A percentile compares a stretch with the other conserved stretches of the same genome.
Evolutionary conservation across 2,113 vertebrate genomes (phyloP).

Genomic region (Emydocephalus ijimae): DNA sequence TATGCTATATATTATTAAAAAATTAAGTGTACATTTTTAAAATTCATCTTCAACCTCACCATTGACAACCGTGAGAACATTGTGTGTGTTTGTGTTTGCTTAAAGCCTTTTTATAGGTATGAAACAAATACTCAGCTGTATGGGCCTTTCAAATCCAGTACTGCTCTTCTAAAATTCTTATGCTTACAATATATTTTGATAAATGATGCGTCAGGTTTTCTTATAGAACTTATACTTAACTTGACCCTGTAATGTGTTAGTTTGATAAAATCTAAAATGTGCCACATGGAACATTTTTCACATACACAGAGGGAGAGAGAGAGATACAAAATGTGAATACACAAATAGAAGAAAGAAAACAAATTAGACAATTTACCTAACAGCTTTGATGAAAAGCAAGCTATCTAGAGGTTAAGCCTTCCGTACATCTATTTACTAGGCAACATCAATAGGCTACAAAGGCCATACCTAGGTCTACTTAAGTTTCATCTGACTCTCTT

Average conservation of each 20-base stretch:
- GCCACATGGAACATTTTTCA: not conserved
- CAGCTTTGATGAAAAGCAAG: not conserved
- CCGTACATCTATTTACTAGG: not conserved
- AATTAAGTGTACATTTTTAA: not conserved
- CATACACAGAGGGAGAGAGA: not conserved
- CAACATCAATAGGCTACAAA: not conserved
- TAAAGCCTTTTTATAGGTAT: not conserved
- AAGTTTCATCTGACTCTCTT: not conserved
- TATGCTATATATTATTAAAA: not conserved
- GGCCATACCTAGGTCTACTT: not conserved
- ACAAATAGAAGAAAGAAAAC: not conserved
- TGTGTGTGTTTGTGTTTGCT: not conserved
- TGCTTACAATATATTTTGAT: not conserved
- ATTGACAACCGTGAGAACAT: not conserved
- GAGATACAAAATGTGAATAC: not conserved
- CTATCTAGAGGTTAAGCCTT: not conserved
- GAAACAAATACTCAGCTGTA: not conserved
- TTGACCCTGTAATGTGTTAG: not conserved
- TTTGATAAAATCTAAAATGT: not conserved
- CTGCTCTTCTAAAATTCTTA: not conserved
- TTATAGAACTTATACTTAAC: not conserved
- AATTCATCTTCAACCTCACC: not conserved
- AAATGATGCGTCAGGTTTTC: not conserved
- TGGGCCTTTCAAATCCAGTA: not conserved
- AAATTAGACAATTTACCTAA: not conserved